These are phyloP conservation scores for Chorisops tibialis DNA, from an alignment of 2,888 invertebrate genomes.

Conservation along the genomic window DNA sequence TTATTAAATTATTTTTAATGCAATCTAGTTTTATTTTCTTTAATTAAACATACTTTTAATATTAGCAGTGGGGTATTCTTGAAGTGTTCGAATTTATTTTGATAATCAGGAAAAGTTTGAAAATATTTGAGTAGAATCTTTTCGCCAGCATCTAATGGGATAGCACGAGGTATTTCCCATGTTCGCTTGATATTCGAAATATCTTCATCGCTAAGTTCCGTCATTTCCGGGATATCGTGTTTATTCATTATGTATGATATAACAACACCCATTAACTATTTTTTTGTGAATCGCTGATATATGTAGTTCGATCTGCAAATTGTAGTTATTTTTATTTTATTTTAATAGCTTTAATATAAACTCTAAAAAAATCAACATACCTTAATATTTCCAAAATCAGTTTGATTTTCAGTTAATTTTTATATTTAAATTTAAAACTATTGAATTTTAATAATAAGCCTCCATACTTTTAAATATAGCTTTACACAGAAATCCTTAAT, in stretches of 20 bases:
- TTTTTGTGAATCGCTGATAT: no score
- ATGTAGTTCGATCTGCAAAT: no score
- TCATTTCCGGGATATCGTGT: slow-evolving; percentile 27
- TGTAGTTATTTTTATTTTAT: no score
- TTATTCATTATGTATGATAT: slow-evolving; percentile 17
- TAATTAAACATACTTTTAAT: slow-evolving; percentile 40
- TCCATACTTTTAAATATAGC: no score
- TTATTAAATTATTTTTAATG: not conserved
- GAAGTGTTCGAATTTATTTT: slow-evolving; percentile 47
- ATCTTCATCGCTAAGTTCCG: slow-evolving; percentile 45
- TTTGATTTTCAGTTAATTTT: no score
- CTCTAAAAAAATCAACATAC: no score
- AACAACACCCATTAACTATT: slow-evolving; percentile 12
- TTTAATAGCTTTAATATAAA: no score
- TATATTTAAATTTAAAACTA: no score
- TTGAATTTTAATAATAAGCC: no score
- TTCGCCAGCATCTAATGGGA: slow-evolving; percentile 48
- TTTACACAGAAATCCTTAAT: no score
- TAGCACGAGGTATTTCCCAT: slow-evolving; percentile 48
- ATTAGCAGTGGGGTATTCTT: slow-evolving; percentile 44
- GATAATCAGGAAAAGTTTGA: slow-evolving; percentile 48
- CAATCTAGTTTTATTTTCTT: not conserved
- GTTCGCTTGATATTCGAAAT: slow-evolving; percentile 48
- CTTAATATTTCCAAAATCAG: no score
- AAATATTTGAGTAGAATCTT: slow-evolving; percentile 46